Evolutionary conservation across 2,888 invertebrate species (phyloP), one percentile per base, ranked within the genome.

Genomic region (Scaptomyza polygonia): DNA sequence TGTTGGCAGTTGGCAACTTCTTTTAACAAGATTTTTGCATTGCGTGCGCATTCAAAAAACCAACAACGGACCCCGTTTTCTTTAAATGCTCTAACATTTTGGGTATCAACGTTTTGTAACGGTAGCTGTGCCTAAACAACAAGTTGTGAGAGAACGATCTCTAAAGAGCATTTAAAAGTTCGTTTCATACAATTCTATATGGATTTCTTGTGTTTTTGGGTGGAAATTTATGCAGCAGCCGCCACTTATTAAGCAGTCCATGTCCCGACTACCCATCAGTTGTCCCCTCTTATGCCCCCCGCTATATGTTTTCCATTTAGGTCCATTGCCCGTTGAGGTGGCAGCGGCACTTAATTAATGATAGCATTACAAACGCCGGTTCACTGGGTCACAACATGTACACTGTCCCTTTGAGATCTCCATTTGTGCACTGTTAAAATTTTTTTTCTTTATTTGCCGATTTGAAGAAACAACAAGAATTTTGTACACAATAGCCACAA

Each of bases 21-120:
- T 47, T 40, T 77, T 67, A 89, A 89, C 88, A 89, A 88, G 86
- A 84, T 89, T 88, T 89, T 77, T 77, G 79, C 83, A 86, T 88
- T 89, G 88, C 89, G 88, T 88, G 89, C 71, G 75, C 77, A 72
- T 71, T 72, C 53, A 51, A 67, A 39, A 75, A 61, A 34, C 67
- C 64, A 45, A 64, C 68, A 73, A 58, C 63, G 45, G 32, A 51
- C 61, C 43, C 55, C 71, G 71, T 76, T 76, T 58, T 55, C 7
- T 39, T 29, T 44, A 64, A 58, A 64, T 66, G 52, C 73, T 14
- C 73, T 71, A 44, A 9, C 32, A 5, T 21, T n/a, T 21, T 5
- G 7, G 48, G 5, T 39, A 43, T 1, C 18, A 18, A 0, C 3
- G 18, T 12, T 67, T 14, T 0, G 8, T 7, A 9, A 49, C 8